Evolutionary conservation across 2,888 invertebrate species (phyloP), one percentile per base, ranked within the genome.

Genomic region (Drosophila pseudotakahashii): DNA sequence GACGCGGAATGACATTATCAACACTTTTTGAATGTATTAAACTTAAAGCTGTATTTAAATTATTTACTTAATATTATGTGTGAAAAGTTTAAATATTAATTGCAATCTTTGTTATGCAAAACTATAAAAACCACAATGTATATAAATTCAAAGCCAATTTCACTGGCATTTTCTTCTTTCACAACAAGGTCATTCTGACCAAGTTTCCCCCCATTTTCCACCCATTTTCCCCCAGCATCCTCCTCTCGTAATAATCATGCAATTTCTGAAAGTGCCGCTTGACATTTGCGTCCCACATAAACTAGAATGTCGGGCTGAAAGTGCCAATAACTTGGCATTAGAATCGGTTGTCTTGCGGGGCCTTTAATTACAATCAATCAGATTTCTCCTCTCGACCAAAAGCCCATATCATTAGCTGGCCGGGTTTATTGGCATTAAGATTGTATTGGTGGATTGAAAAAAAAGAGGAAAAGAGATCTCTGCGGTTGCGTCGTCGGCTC

Each of bases 351-450:
- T 42, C 61, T 45, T 23, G 16, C 53, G 30, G 16, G 39, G 23
- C 45, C 55, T 51, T 55, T 50, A 75, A 77, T 80, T 75, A 73
- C 50, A 79, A 79, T 80, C 70, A 80, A 78, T 78, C 81, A 67
- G 60, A 72, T 72, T 74, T 78, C 69, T 77, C 67, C 66, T 73
- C 34, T 73, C 34, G 16, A 14, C 44, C 58, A 42, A 69, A 54
- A 76, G 53, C 62, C 59, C 59, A 68, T 55, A 52, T 79, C 58
- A 71, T 82, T 70, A 78, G 73, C 30, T 55, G 26, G 50, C 53
- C 62, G 61, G 61, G 71, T 59, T 75, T 77, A 79, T 73, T 67
- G 62, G n/a, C 60, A 19, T 23, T 37, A 10, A 19, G 37, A 39
- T 10, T 26, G 53, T 26, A 36, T 7, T 7, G 7, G 30, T 7